A percentile compares a stretch with the other conserved stretches of the same genome.
phyloP scores from a whole-genome alignment of 2,888 invertebrate genomes.

The Drosophila kanekoi region DNA sequence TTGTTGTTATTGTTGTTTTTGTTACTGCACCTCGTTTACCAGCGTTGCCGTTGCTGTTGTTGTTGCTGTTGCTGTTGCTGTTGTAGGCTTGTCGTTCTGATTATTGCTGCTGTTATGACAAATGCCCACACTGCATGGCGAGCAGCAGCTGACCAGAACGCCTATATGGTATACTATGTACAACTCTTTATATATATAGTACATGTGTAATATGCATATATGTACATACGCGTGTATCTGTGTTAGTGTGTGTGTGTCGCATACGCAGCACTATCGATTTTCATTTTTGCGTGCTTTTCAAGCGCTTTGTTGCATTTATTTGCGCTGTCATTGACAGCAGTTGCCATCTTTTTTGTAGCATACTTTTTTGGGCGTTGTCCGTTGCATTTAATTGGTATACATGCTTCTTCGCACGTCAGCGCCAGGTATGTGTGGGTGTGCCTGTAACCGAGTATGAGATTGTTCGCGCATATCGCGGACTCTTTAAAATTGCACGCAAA shows the following conservation, averaged over 20 bases:
- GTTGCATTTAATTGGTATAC: constrained; percentile 77
- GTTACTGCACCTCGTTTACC: constrained; percentile 53
- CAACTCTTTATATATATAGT: constrained; percentile 1
- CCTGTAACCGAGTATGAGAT: constrained; percentile 1
- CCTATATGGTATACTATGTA: constrained; percentile 32
- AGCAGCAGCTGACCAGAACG: constrained; percentile 63
- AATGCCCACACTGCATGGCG: constrained; percentile 52
- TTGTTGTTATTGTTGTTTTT: constrained; percentile 37
- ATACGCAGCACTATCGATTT: constrained; percentile 64
- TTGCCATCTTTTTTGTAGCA: constrained; percentile 52
- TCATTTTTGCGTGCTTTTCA: constrained; percentile 73
- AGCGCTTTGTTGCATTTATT: constrained; percentile 75
- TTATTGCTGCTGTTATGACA: constrained; percentile 72
- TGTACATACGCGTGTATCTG: not conserved
- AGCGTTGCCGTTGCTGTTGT: constrained; percentile 19
- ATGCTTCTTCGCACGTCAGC: constrained; percentile 57
- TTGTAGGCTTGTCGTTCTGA: constrained; percentile 62
- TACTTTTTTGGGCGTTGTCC: constrained; percentile 77
- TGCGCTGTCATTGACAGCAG: constrained; percentile 76
- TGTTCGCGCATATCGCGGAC: constrained; percentile 7
- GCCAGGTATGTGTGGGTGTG: constrained; percentile 14
- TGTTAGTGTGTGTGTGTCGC: constrained; percentile 12
- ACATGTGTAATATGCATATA: constrained; percentile 25
- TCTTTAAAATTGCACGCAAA: constrained; percentile 32
- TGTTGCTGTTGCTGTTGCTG: constrained; percentile 36